Conservation (phyloP, 1,140 invertebrate species). For the Polyergus mexicanus region DNA sequence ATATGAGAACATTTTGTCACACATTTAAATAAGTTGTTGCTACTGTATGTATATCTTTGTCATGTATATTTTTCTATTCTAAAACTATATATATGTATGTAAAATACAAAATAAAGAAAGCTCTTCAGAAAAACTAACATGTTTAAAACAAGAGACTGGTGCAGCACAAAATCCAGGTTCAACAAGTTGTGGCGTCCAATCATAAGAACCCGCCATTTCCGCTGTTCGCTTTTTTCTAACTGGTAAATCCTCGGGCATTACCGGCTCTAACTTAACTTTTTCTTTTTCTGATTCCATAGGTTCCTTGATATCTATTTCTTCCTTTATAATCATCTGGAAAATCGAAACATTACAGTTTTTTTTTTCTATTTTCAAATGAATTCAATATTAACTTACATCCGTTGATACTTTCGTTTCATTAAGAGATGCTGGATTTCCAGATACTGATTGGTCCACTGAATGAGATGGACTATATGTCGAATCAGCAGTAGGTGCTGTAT, state of each 20-base stretch:
- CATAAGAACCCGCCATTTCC: conserved; percentile 91
- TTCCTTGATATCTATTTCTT: conserved; percentile 69
- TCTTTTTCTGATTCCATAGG: conserved; percentile 71
- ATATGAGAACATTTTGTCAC: not conserved
- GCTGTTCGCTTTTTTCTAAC: conserved; percentile 86
- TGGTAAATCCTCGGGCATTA: conserved; percentile 85
- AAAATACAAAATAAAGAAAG: not conserved
- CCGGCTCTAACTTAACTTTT: conserved; percentile 78
- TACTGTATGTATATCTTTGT: no score
- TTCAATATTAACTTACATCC: conserved; percentile 72
- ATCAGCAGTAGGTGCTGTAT: conserved; percentile 81
- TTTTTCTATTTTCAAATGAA: not conserved
- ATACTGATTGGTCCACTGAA: conserved; percentile 72
- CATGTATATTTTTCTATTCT: no score
- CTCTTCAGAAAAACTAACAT: conserved; percentile 87
- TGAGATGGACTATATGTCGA: conserved; percentile 85
- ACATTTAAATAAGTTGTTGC: no score
- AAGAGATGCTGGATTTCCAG: conserved; percentile 70
- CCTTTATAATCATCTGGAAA: conserved; percentile 68
- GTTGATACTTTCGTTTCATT: conserved; percentile 71
- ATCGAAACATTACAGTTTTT: not conserved
- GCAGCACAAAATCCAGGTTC: conserved; percentile 93
- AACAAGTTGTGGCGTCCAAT: conserved; percentile 93
- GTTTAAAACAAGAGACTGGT: conserved; percentile 95
- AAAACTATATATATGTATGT: conserved; percentile 16